Conservation (phyloP, 2,797 vertebrate species). For the Tinamus major region DNA sequence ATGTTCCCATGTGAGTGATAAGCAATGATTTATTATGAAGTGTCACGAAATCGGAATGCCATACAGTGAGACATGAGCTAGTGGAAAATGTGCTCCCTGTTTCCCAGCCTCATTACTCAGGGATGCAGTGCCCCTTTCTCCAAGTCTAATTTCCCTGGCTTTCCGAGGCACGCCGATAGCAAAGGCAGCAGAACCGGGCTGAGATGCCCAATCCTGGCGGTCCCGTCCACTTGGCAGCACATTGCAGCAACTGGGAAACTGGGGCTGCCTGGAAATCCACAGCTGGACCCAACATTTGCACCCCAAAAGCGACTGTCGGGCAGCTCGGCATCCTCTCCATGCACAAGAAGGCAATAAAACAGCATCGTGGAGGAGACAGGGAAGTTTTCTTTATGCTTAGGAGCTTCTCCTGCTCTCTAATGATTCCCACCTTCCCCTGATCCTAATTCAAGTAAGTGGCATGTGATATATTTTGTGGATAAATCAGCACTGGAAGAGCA, state of each 20-base stretch:
- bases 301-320: constrained; percentile 6
- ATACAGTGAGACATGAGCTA: constrained; percentile 80
- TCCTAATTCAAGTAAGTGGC: constrained; percentile 71
- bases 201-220: neutral
- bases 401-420: constrained; percentile 62
- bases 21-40: constrained; percentile 82
- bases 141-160: constrained; percentile 76
- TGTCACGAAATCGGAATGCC: constrained; percentile 82
- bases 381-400: constrained; percentile 58
- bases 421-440: constrained; percentile 67
- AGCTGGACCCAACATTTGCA: neutral
- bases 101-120: constrained; percentile 83
- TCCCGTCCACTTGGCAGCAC: neutral
- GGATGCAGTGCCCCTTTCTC: constrained; percentile 75
- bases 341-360: constrained; percentile 23
- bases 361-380: neutral
- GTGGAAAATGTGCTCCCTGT: constrained; percentile 80
- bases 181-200: neutral
- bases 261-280: neutral
- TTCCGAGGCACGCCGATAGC: constrained; percentile 5
- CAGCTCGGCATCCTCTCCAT: neutral
- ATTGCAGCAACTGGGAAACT: fast-evolving
- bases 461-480: constrained; percentile 61
- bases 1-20: constrained; percentile 82
- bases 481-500: constrained; percentile 57